A percentile compares a stretch with the other conserved stretches of the same genome.
These are phyloP conservation scores for Bombylius major DNA, from an alignment of 2,888 invertebrate genomes.

Conservation along the genomic window DNA sequence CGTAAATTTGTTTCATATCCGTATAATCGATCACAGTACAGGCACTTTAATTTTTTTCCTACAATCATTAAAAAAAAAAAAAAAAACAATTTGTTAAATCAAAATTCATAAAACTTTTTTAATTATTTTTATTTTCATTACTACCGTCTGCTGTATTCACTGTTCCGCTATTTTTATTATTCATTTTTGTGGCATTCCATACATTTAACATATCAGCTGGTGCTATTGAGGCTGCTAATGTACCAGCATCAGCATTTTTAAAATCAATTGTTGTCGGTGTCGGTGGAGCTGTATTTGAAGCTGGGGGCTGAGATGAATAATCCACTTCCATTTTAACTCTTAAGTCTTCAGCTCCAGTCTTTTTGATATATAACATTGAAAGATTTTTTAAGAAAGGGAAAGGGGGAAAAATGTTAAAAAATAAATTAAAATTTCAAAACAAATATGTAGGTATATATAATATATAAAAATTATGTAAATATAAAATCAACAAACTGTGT, in stretches of 20 bases:
- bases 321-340: constrained; percentile 51
- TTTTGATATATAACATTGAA: background rate
- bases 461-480: no score
- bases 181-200: constrained; percentile 50
- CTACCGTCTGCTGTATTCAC: constrained; percentile 78
- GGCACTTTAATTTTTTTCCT: constrained; percentile 87
- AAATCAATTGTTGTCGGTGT: constrained; percentile 40
- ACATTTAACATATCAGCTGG: constrained; percentile 45
- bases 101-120: background rate
- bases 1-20: constrained; percentile 87
- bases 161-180: constrained; percentile 59
- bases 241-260: constrained; percentile 27
- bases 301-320: constrained; percentile 47
- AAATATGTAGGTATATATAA: background rate
- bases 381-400: background rate
- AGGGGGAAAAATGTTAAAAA: background rate
- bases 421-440: background rate
- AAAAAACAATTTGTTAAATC: background rate
- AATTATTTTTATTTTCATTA: background rate
- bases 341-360: constrained; percentile 50
- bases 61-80: constrained; percentile 24
- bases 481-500: background rate
- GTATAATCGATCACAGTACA: constrained; percentile 83
- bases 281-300: constrained; percentile 41
- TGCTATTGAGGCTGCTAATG: constrained; percentile 34